A percentile compares a stretch with the other conserved stretches of the same genome.
Evolutionary conservation across 2,888 invertebrate species (phyloP).

Genomic region (Andrena chrysosceles): DNA sequence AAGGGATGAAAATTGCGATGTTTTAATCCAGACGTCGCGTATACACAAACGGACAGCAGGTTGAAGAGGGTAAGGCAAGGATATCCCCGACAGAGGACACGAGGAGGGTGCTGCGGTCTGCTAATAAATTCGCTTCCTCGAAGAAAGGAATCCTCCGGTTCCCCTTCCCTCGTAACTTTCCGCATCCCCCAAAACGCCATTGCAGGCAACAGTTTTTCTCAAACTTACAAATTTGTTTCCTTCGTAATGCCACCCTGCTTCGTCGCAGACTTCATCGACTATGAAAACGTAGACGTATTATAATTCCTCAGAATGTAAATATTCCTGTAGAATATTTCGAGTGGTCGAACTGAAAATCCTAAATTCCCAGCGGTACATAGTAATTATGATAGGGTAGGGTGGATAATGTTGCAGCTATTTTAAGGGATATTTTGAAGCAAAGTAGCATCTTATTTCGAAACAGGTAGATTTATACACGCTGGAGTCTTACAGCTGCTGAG

Average conservation of each 20-base stretch:
- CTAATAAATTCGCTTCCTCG: slow-evolving; percentile 43
- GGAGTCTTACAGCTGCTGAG: neutral
- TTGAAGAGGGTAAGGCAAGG: slow-evolving; percentile 46
- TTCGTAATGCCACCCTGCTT: too few relatives aligned
- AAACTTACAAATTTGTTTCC: neutral
- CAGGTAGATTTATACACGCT: too few relatives aligned
- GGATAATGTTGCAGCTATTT: too few relatives aligned
- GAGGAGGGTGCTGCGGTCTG: neutral
- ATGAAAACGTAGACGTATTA: too few relatives aligned
- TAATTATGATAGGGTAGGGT: too few relatives aligned
- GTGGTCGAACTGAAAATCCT: too few relatives aligned
- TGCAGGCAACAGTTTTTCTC: neutral
- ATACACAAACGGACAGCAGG: slow-evolving; percentile 43
- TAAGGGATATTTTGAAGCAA: too few relatives aligned
- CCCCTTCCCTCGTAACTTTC: neutral
- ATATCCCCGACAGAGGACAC: slow-evolving; percentile 25
- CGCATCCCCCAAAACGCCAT: neutral
- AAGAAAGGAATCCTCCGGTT: slow-evolving; percentile 28
- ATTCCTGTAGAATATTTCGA: too few relatives aligned
- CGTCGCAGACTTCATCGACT: too few relatives aligned
- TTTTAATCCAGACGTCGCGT: slow-evolving; percentile 51
- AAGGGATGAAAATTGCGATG: slow-evolving; percentile 52
- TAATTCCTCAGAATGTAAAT: too few relatives aligned
- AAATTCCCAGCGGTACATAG: too few relatives aligned
- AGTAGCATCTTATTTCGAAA: too few relatives aligned